Evolutionary conservation across 1,140 invertebrate genomes (phyloP).

Genomic region (Latrodectus geometricus): DNA sequence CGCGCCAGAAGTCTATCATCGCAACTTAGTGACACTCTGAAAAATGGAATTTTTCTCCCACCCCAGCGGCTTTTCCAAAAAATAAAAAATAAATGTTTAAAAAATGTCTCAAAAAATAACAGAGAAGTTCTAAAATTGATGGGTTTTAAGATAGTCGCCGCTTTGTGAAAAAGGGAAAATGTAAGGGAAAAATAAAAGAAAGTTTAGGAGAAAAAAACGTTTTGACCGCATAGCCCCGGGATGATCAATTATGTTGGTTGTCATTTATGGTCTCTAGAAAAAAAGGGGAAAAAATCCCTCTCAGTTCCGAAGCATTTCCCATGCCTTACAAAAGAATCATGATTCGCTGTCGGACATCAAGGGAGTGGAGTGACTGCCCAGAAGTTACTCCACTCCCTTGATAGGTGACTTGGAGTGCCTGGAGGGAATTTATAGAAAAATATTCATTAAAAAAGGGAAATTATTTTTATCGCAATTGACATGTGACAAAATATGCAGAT

Average conservation of each 20-base stretch:
- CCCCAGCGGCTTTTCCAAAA: neutral
- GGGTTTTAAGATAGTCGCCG: constrained; percentile 18
- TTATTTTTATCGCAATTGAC: too few species aligned
- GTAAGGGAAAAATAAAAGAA: constrained; percentile 8
- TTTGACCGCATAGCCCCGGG: constrained; percentile 49
- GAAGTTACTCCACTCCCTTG: too few species aligned
- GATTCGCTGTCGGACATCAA: too few species aligned
- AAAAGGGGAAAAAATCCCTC: neutral
- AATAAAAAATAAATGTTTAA: neutral
- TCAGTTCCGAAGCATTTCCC: too few species aligned
- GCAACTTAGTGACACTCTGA: constrained; percentile 44
- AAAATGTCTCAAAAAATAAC: neutral
- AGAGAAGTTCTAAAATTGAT: constrained; percentile 46
- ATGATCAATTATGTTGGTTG: constrained; percentile 57
- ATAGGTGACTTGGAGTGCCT: too few species aligned
- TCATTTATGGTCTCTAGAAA: constrained; percentile 49
- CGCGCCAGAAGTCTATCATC: constrained; percentile 14
- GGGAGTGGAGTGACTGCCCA: too few species aligned
- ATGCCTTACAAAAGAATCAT: too few species aligned
- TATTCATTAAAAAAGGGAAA: too few species aligned
- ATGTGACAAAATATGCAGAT: too few species aligned
- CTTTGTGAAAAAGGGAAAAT: constrained; percentile 37
- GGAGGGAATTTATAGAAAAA: too few species aligned
- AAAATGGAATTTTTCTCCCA: constrained; percentile 40
- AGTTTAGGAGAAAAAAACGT: constrained; percentile 5